Conservation (phyloP, 2,888 invertebrate genomes). For the Punctoribates punctum region DNA sequence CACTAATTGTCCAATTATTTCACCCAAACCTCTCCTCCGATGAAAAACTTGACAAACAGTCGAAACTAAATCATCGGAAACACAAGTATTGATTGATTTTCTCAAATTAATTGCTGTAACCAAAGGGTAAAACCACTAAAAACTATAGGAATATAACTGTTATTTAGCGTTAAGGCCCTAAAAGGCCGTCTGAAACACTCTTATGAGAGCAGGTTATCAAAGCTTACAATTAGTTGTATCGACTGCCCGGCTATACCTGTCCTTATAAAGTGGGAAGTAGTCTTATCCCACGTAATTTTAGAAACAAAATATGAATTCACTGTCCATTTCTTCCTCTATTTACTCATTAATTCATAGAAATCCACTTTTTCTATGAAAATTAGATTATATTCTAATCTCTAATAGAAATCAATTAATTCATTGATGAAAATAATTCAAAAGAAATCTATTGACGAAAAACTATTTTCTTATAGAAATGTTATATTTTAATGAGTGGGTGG, state of each 20-base stretch:
- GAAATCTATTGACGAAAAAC: neutral
- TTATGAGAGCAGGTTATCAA: slow-evolving; percentile 28
- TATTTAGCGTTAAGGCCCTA: slow-evolving; percentile 16
- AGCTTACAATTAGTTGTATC: slow-evolving; percentile 13
- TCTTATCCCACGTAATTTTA: neutral
- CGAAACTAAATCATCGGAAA: neutral
- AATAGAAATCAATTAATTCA: too few species aligned
- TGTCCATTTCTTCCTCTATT: slow-evolving; percentile 8
- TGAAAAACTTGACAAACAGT: neutral
- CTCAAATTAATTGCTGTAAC: neutral
- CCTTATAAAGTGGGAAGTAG: slow-evolving; percentile 31
- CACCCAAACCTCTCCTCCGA: neutral
- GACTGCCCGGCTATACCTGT: slow-evolving; percentile 24
- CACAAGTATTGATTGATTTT: neutral
- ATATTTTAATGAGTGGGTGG: slow-evolving; percentile 1
- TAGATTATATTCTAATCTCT: too few species aligned
- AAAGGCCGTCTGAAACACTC: slow-evolving; percentile 15
- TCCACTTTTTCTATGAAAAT: too few species aligned
- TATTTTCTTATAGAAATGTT: neutral
- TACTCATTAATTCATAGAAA: neutral
- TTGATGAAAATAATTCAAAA: neutral
- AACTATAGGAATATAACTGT: neutral
- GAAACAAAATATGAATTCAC: neutral
- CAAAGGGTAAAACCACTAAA: slow-evolving; percentile 22
- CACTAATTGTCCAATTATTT: slow-evolving; percentile 7